A percentile compares a stretch with the other conserved stretches of the same genome.
phyloP scores from a whole-genome alignment of 2,113 vertebrate species.

The Odontesthes bonariensis region DNA sequence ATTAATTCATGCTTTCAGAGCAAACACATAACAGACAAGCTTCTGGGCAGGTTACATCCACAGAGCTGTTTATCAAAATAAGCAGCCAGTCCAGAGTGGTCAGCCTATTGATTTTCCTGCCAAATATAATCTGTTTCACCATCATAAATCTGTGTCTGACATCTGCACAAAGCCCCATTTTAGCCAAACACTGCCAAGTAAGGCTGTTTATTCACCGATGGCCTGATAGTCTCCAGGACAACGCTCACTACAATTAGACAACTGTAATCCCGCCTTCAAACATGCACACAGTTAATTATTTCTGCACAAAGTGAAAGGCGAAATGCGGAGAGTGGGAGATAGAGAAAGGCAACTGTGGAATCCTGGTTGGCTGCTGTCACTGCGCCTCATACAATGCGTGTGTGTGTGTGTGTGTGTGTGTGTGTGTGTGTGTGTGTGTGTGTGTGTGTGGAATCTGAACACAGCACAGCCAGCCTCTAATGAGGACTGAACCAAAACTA shows the following conservation, averaged over 20 bases:
- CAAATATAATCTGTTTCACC: constrained; percentile 92
- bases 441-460: constrained; percentile 51
- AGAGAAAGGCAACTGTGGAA: constrained; percentile 82
- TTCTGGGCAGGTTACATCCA: constrained; percentile 86
- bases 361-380: constrained; percentile 79
- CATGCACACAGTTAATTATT: constrained; percentile 91
- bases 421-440: constrained; percentile 58
- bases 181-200: constrained; percentile 92
- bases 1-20: constrained; percentile 83
- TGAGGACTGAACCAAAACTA: constrained; percentile 59
- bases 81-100: constrained; percentile 86
- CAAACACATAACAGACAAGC: constrained; percentile 81
- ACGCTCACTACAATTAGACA: constrained; percentile 95
- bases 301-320: constrained; percentile 86
- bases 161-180: constrained; percentile 91
- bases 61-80: constrained; percentile 89
- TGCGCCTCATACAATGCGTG: constrained; percentile 76
- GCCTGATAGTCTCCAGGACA: constrained; percentile 95
- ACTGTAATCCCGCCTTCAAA: constrained; percentile 94
- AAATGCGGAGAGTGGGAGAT: constrained; percentile 85
- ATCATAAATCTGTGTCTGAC: constrained; percentile 95
- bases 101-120: constrained; percentile 90
- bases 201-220: constrained; percentile 91
- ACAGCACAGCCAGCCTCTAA: constrained; percentile 75
- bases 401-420: constrained; percentile 60